These are phyloP conservation scores for Agriopis aurantiaria DNA, from an alignment of 2,888 invertebrate species.

Conservation along the genomic window DNA sequence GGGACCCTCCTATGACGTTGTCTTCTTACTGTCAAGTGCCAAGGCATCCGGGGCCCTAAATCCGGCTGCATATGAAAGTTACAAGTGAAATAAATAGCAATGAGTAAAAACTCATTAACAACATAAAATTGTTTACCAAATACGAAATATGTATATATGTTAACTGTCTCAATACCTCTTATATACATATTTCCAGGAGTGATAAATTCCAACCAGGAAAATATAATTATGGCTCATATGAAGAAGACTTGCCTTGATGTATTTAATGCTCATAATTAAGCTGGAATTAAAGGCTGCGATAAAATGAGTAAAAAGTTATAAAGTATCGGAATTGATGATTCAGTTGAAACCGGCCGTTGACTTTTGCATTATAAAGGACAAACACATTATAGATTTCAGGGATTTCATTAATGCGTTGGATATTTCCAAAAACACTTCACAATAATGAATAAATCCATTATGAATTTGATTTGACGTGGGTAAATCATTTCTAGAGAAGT, in stretches of 20 bases:
- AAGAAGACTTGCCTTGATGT: background rate
- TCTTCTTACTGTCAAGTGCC: too few species aligned
- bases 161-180: too few species aligned
- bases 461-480: background rate
- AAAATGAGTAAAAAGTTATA: slow-evolving; percentile 1
- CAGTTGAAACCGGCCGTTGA: background rate
- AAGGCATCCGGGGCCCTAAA: too few species aligned
- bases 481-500: slow-evolving; percentile 2
- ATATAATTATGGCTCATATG: background rate
- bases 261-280: background rate
- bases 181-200: background rate
- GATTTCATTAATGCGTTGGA: background rate
- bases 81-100: too few species aligned
- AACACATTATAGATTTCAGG: slow-evolving; percentile 1
- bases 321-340: background rate
- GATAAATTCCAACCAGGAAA: background rate
- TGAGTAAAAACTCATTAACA: too few species aligned
- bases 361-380: background rate
- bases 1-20: too few species aligned
- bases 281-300: background rate
- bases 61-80: too few species aligned
- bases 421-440: background rate
- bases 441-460: slow-evolving; percentile 1
- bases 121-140: background rate
- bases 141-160: background rate